Evolutionary conservation across 1,140 invertebrate species (phyloP), one percentile per base, ranked within the genome.

Genomic region (Gryllus bimaculatus): DNA sequence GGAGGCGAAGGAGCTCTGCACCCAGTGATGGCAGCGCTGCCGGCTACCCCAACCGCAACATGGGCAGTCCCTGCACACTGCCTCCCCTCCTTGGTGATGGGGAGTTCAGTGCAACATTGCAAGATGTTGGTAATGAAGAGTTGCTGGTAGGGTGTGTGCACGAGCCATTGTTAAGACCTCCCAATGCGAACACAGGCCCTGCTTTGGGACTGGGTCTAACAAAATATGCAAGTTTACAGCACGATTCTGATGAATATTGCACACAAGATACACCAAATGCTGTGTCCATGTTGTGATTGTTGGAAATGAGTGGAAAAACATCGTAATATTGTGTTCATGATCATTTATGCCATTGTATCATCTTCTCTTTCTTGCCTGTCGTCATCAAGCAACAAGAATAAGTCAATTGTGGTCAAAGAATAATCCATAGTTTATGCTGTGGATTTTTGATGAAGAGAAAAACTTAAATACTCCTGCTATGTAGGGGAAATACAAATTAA

Each of bases 1-100:
- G 86, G 20, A 77, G 54, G 18, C 54, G 54, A 66, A 66, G 18
- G 18, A 66, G 54, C 18, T 66, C 54, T 13, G 54, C 54, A 3
- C 10, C 18, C 10, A 66, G 54, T 7, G 54, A 66, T 66, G 18
- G 10, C 54, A 66, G 54, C 18, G 7, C 10, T 3, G 54, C 10
- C 0, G 7, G 10, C 18, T 66, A 13, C 18, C 54, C 54, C 18
- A 18, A 13, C 18, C 54, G 18, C 10, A 66, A 66, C 18, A 18
- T 66, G 54, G 54, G 18, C 10, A 66, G 54, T 66, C 18, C 54
- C 10, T 66, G 54, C 18, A 66, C 10, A 7, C 54, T 66, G 10
- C 54, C 10, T 3, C 18, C 54, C 18, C 18, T 18, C 18, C 18
- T 66, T 10, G 10, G 54, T 66, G 54, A 66, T 66, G 54, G 18